Evolutionary conservation across 92 coral and sea anemone species (phyloP), one percentile per base, ranked within the genome.

Genomic region (Parazoanthus atlanticus): DNA sequence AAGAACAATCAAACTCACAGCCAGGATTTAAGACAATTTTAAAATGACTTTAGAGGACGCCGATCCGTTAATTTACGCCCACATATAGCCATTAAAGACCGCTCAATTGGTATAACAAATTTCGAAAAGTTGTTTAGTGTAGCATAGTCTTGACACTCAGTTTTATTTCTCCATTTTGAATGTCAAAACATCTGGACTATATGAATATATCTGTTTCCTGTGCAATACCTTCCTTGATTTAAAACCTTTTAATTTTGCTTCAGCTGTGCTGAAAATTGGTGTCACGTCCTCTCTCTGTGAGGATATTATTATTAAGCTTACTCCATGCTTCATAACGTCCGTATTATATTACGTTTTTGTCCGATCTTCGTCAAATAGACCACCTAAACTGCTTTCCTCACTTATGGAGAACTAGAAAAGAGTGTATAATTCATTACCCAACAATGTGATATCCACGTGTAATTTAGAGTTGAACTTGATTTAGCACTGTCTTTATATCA

Each of bases 31-130:
- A 74, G 25, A 34, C 8, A 23, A 6, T 21, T 66, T 26, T 5
- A 66, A n/a, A 69, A 69, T 69, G 74, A 69, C 32, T 69, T n/a
- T 6, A 11, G 19, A 52, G 58, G 3, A 52, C 19, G 19, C 58
- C 58, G 58, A 69, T 26, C 49, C 74, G 74, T n/a, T 72, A 3
- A 12, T 72, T 29, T 72, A 72, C 76, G 38, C 76, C 76, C 76
- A 29, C 76, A 10, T 69, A 26, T 69, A 69, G 12, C 32, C 74
- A 69, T 69, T 69, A 69, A 69, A 69, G 9, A 8, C 32, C 10
- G 32, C 74, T 69, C 76, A 72, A 61, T 21, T 61, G 58, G 19
- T 61, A 6, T 7, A 3, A 23, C 1, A 25, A 61, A 19, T 19
- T 21, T 61, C 9, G 28, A 61, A 21, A 23, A 61, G 69, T 21